Evolutionary conservation across 2,797 vertebrate genomes (phyloP).

Genomic region (Danionella dracula): DNA sequence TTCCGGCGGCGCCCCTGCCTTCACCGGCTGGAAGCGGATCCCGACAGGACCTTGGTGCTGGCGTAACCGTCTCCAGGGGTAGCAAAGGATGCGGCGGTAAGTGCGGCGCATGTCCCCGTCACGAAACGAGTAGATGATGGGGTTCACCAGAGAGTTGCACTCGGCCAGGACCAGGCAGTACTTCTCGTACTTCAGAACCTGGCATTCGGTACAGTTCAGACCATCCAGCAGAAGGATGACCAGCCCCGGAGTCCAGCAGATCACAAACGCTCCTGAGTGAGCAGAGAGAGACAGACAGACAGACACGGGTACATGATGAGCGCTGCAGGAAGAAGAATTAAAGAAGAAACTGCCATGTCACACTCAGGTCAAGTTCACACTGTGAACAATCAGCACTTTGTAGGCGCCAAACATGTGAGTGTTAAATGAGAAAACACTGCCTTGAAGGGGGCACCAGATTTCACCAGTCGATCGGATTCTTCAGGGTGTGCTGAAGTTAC

Average conservation of each 20-base stretch:
- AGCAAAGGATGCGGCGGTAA: constrained; percentile 81
- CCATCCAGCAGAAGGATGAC: constrained; percentile 84
- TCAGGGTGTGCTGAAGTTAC: no score
- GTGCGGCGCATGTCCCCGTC: constrained; percentile 85
- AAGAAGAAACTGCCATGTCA: not conserved
- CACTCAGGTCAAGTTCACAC: no score
- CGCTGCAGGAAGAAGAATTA: no score
- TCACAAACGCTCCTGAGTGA: constrained; percentile 82
- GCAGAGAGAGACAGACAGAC: not conserved
- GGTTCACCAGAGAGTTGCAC: constrained; percentile 88
- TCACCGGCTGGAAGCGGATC: constrained; percentile 43
- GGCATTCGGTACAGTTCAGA: constrained; percentile 67
- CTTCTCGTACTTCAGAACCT: constrained; percentile 80
- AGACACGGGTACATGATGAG: not conserved
- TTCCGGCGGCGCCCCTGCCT: constrained; percentile 57
- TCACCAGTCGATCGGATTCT: no score
- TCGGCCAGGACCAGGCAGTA: constrained; percentile 86
- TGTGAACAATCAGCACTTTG: no score
- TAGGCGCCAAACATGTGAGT: no score
- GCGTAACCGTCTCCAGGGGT: constrained; percentile 49
- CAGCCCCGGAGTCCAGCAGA: constrained; percentile 92
- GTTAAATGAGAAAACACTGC: no score
- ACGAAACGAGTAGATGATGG: constrained; percentile 83
- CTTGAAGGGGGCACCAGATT: no score
- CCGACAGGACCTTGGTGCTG: constrained; percentile 32